Conservation (phyloP, 2,113 vertebrate genomes). For the Caracal caracal region DNA sequence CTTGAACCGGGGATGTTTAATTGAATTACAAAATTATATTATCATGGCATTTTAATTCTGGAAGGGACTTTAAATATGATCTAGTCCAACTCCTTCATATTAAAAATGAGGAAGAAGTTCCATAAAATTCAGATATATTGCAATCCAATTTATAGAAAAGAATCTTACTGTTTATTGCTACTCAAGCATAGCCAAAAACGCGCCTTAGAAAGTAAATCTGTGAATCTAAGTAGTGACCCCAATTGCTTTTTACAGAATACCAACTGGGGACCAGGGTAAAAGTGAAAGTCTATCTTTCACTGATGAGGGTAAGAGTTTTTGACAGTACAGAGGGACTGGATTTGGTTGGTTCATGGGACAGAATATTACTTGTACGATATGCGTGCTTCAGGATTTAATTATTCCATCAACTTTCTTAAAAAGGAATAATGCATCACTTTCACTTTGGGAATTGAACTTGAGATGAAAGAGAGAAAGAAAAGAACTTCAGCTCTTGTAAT, state of each 20-base stretch:
- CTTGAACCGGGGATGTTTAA: not conserved
- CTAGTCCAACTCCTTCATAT: not conserved
- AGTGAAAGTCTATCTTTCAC: not conserved
- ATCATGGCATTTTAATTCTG: conserved; percentile 51
- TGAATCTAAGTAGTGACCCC: not conserved
- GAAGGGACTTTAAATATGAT: not conserved
- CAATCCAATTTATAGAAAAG: not conserved
- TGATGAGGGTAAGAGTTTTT: not conserved
- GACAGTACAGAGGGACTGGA: not conserved
- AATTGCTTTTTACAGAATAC: conserved; percentile 17
- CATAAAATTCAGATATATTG: conserved; percentile 16
- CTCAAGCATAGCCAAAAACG: not conserved
- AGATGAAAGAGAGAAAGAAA: conserved; percentile 54
- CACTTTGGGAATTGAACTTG: not conserved
- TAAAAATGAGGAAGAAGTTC: not conserved
- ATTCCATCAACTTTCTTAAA: conserved; percentile 50
- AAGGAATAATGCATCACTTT: not conserved
- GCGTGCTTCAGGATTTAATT: conserved; percentile 24
- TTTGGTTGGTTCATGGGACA: not conserved
- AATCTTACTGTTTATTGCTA: not conserved
- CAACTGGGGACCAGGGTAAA: not conserved
- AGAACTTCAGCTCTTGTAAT: not conserved
- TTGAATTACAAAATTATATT: not conserved
- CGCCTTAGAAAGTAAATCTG: conserved; percentile 36
- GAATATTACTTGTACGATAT: conserved; percentile 31